These are phyloP conservation scores for Benitochromis conjunctus DNA, from an alignment of 2,113 vertebrate species.

Conservation along the genomic window DNA sequence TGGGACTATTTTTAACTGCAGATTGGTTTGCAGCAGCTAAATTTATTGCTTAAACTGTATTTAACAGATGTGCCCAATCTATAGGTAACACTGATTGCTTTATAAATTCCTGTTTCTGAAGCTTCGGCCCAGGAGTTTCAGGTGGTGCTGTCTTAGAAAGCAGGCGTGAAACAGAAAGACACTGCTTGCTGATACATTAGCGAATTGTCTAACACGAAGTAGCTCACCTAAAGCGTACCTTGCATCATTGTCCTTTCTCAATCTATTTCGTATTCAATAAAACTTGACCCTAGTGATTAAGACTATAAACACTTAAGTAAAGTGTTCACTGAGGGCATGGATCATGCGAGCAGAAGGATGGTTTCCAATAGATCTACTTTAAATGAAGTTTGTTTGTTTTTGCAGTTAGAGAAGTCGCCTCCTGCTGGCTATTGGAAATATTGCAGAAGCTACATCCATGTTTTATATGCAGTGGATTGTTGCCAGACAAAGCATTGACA, in stretches of 20 bases:
- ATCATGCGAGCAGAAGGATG: neutral
- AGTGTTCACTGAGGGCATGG: fast-evolving
- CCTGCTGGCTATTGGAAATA: neutral
- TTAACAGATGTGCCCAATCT: neutral
- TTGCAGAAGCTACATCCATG: neutral
- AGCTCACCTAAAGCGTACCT: neutral
- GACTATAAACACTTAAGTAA: neutral
- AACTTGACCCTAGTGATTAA: neutral
- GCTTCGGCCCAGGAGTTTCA: neutral
- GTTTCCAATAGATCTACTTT: neutral
- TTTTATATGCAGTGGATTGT: neutral
- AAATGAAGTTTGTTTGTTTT: neutral
- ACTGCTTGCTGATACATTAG: neutral
- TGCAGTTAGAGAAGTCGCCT: neutral
- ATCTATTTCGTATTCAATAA: neutral
- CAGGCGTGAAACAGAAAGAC: neutral
- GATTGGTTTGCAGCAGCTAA: neutral
- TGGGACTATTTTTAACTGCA: neutral
- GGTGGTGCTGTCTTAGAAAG: neutral
- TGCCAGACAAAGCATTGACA: neutral
- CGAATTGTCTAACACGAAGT: neutral
- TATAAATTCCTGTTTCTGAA: neutral
- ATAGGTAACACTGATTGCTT: neutral
- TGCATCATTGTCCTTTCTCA: neutral
- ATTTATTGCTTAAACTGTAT: neutral